Evolutionary conservation across 2,888 invertebrate species (phyloP), one percentile per base, ranked within the genome.

Genomic region (Cephonodes hylas): DNA sequence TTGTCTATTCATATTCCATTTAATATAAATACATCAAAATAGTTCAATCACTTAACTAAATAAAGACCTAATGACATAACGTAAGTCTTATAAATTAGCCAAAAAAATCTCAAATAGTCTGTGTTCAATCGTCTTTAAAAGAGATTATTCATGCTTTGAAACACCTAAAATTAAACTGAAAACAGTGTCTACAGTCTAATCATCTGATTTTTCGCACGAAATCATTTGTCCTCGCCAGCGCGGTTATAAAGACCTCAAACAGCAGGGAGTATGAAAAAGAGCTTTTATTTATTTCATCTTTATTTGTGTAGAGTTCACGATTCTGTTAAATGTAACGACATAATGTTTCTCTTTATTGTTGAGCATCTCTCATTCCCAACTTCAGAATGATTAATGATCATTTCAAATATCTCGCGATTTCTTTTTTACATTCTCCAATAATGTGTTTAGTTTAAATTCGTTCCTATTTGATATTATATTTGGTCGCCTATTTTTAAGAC

Each of bases 301-400:
- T 38, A 38, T 53, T 27, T 53, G 27, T 53, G 27, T 48, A 48
- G 31, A 31, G 8, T 53, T 31, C 53, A 53, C 53, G 31, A 53
- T 31, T 53, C 18, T 20, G 53, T 53, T 53, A 18, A 53, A 53
- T 31, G 53, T 53, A 20, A 53, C 53, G 53, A 53, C 53, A 53
- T 53, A 53, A 53, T 31, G 31, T 53, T 31, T 53, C 53, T 23
- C 23, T 53, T 53, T 53, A 31, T 53, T 53, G 53, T 31, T 53
- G 10, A 10, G 15, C 31, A 53, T 53, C 53, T 46, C 23, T 46
- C n/a, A 46, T 23, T 25, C 46, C 31, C 53, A 27, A 53, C 53
- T 8, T 27, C 18, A 18, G 8, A 18, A 31, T 53, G 53, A 53
- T 53, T 53, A 31, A 53, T 53, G 53, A 53, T 53, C 31, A 53